phyloP scores from a whole-genome alignment of 2,113 vertebrate genomes.

The Xiphophorus maculatus region DNA sequence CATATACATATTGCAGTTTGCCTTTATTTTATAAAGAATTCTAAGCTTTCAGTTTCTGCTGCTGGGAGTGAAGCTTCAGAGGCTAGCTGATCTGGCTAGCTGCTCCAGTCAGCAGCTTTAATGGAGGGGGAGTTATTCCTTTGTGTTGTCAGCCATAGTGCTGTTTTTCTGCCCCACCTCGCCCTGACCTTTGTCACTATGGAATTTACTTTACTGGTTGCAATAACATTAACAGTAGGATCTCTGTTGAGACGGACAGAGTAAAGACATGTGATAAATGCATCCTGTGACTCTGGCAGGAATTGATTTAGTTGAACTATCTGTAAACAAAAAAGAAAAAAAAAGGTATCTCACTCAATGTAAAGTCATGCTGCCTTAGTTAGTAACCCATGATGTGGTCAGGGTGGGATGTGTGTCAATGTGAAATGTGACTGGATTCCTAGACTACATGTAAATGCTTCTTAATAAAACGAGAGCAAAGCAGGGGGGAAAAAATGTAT shows the following conservation, averaged over 20 bases:
- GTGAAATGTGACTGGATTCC: background rate
- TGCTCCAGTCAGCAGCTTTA: background rate
- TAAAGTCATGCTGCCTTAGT: constrained; percentile 28
- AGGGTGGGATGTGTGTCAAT: constrained; percentile 12
- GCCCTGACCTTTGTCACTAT: background rate
- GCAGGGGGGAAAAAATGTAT: too few relatives aligned
- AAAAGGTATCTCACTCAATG: background rate
- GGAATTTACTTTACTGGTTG: background rate
- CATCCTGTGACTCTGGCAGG: constrained; percentile 38
- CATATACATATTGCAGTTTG: background rate
- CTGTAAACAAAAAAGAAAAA: background rate
- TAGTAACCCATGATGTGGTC: constrained; percentile 40
- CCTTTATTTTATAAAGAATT: background rate
- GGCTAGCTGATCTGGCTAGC: background rate
- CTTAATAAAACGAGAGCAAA: background rate
- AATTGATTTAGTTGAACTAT: constrained; percentile 8
- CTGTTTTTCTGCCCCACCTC: background rate
- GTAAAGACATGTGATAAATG: constrained; percentile 35
- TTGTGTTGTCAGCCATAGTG: background rate
- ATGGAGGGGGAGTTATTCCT: too few relatives aligned
- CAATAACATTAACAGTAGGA: constrained; percentile 18
- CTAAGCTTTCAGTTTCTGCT: too few relatives aligned
- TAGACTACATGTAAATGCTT: too few relatives aligned
- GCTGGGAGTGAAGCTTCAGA: too few relatives aligned
- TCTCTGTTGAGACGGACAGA: constrained; percentile 4